Conservation (phyloP, 2,113 vertebrate genomes). For the Rhadina sibilatrix region DNA sequence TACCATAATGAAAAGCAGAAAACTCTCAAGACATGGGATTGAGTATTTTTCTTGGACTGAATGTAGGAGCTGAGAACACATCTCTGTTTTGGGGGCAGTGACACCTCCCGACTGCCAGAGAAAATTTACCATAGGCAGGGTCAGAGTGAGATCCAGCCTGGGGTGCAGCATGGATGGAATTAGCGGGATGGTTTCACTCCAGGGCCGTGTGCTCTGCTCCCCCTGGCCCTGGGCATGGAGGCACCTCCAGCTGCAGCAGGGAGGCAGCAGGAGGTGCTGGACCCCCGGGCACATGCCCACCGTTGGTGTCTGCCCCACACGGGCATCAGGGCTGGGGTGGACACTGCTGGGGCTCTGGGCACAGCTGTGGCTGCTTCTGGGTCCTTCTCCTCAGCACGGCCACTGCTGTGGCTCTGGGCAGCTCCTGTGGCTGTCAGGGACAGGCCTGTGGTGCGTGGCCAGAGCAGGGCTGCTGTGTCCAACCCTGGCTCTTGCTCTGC, state of each 20-base stretch:
- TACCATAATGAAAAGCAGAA: conserved; percentile 68
- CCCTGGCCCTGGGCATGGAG: accelerated
- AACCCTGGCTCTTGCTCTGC: background rate
- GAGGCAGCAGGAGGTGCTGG: background rate
- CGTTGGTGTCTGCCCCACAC: accelerated
- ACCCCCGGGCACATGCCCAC: accelerated
- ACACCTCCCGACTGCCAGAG: conserved; percentile 6
- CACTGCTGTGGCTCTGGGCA: accelerated
- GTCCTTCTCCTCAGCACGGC: background rate
- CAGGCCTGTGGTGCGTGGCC: accelerated
- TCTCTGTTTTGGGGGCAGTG: conserved; percentile 41
- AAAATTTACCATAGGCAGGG: background rate
- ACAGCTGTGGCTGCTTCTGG: background rate
- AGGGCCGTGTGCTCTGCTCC: accelerated
- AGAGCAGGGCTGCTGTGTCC: accelerated
- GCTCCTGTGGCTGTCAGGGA: accelerated
- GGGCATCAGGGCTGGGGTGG: background rate
- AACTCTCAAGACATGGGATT: conserved; percentile 25
- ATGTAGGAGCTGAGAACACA: background rate
- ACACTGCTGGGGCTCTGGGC: background rate
- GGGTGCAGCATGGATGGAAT: background rate
- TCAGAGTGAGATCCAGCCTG: background rate
- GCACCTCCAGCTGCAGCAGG: accelerated
- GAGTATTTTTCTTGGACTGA: conserved; percentile 62
- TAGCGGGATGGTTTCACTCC: accelerated